Base-by-base conservation (phyloP, 2,113 vertebrate genomes). In the Lophura nycthemera region DNA sequence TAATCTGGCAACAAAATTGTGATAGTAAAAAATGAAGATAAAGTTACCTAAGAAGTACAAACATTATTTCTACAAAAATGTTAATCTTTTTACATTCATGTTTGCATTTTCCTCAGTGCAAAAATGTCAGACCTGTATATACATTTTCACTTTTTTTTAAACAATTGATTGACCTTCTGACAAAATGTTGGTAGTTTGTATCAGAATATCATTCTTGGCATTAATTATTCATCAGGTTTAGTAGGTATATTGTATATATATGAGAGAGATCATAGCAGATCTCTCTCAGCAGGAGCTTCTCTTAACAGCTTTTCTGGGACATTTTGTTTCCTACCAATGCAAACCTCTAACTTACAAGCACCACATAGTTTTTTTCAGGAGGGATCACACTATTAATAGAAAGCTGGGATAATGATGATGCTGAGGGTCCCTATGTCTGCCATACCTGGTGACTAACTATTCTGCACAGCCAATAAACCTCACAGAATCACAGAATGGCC, bases 301-400 rank as follows among this genome's bases (percentile, higher is more conserved):
- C 11, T 21, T 40, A 15, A 54, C 43, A 50, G 57, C 34, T 30
- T 38, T 45, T 8, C 3, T 29, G 43, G 43, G 29, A 20, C 27
- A 45, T 82, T 83, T 69, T 74, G 21, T 47, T 10, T 5, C 43
- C 25, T 18, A 15, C 25, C 0, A 3, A n/a, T 54, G 21, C 21
- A 36, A 20, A 30, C 10, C 21, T 63, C 11, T 60, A n/a, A 38
- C 52, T 57, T 64, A 57, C 17, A 36, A 78, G 48, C 25, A 25
- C 50, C 11, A n/a, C 0, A 0, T 9, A 25, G 36, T 45, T 32
- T 45, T 32, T 40, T 65, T 67, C n/a, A 69, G 3, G 8, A 43
- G 9, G 5, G 12, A 77, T 59, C 32, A 27, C 24, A 52, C 19
- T 22, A 40, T 3, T 5, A 71, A 29, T 27, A 79, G 47, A 76